Percentiles rank a stretch among this genome's conserved stretches.
Evolutionary conservation across 1,140 invertebrate species (phyloP).

Genomic region (Aphelenchoides fujianensis): DNA sequence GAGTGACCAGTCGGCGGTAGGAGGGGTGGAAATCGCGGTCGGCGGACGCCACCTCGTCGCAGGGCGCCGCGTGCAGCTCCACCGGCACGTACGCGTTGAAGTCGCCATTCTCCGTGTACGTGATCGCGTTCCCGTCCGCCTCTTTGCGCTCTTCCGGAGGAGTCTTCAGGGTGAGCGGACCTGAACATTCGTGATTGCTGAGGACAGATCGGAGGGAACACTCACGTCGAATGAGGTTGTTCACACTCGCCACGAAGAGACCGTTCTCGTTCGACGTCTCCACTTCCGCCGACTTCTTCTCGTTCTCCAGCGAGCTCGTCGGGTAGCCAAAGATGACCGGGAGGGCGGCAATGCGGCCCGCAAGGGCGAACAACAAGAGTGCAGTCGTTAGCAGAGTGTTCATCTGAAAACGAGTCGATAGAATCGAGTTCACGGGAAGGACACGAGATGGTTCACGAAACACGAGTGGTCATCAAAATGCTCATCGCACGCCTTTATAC

Average conservation of each 20-base stretch:
- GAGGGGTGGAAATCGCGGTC: conserved; percentile 12
- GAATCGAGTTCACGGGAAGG: background rate
- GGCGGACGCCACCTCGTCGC: background rate
- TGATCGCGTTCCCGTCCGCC: conserved; percentile 6
- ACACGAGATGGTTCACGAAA: background rate
- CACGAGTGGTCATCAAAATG: conserved; percentile 1
- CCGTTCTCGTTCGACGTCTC: background rate
- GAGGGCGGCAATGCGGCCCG: background rate
- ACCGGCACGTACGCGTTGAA: background rate
- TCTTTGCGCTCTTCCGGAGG: background rate
- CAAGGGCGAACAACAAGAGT: conserved; percentile 1
- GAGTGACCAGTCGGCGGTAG: conserved; percentile 15
- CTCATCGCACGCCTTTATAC: background rate
- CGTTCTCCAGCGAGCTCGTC: background rate
- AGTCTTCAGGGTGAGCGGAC: background rate
- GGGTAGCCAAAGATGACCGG: conserved; percentile 20
- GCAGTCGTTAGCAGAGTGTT: background rate
- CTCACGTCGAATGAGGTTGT: conserved; percentile 16
- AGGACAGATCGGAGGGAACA: background rate
- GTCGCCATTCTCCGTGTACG: conserved; percentile 1
- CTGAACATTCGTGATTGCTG: conserved; percentile 7
- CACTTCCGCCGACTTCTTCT: background rate
- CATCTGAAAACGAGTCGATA: background rate
- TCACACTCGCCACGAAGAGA: conserved; percentile 14
- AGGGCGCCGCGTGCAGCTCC: background rate